phyloP scores from a whole-genome alignment of 2,113 vertebrate species.

The Megalops atlanticus region DNA sequence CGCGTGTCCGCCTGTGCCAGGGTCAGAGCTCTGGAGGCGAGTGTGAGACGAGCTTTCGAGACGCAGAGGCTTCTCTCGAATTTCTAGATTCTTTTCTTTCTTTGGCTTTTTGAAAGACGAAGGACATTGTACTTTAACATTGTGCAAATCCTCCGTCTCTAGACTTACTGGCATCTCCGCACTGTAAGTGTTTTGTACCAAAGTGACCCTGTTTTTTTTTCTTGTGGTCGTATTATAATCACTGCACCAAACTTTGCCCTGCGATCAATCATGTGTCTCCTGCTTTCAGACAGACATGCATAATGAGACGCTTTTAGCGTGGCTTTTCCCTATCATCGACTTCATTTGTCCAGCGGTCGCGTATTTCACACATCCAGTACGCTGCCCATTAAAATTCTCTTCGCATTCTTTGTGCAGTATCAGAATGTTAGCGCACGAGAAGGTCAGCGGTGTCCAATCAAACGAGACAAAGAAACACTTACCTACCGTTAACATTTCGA shows the following conservation, averaged over 20 bases:
- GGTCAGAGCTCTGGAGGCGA: slow-evolving; percentile 32
- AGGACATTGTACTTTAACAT: not conserved
- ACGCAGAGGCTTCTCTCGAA: slow-evolving; percentile 7
- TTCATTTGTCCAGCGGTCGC: not conserved
- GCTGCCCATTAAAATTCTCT: not conserved
- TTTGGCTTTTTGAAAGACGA: not conserved
- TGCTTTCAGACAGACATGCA: not conserved
- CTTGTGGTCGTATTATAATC: slow-evolving; percentile 27
- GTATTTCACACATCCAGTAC: not conserved
- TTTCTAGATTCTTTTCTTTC: slow-evolving; percentile 26
- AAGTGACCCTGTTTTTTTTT: not conserved
- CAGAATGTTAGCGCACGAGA: not conserved
- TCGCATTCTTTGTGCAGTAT: not conserved
- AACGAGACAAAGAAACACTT: not conserved
- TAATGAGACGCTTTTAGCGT: slow-evolving; percentile 8
- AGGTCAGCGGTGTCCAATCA: not conserved
- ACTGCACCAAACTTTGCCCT: slow-evolving; percentile 46
- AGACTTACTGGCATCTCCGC: not conserved
- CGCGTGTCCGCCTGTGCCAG: slow-evolving; percentile 38
- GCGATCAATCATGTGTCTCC: slow-evolving; percentile 33
- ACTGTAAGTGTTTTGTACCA: not conserved
- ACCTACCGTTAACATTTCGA: not conserved
- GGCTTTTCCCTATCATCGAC: not conserved
- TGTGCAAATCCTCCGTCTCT: not conserved
- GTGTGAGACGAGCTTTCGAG: slow-evolving; percentile 25